Conservation (phyloP, 2,113 vertebrate species). For the Callipepla californica region DNA sequence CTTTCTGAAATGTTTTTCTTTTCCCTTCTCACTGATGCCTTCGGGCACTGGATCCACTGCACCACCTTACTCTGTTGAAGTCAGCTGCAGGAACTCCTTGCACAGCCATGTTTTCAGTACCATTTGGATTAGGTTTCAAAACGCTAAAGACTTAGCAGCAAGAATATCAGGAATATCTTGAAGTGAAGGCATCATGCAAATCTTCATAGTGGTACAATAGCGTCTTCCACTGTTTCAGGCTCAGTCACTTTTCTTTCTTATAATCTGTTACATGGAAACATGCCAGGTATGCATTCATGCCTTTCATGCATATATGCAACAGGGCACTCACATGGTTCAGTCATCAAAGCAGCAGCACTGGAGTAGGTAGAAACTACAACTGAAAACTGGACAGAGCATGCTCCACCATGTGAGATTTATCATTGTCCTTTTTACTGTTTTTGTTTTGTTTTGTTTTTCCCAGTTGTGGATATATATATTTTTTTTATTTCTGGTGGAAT, state of each 20-base stretch:
- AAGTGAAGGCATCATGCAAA: not conserved
- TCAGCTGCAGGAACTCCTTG: not conserved
- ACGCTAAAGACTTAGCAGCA: not conserved
- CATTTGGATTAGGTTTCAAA: not conserved
- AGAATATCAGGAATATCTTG: not conserved
- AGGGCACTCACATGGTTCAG: not conserved
- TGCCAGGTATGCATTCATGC: rapidly evolving
- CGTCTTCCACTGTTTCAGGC: not conserved
- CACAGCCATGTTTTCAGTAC: not conserved
- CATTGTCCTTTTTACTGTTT: not conserved
- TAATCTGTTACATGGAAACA: not conserved
- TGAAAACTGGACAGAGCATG: not conserved
- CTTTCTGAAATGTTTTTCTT: not conserved
- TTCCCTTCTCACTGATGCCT: not conserved
- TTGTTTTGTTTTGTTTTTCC: not conserved
- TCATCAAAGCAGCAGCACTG: not conserved
- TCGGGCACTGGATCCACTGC: not conserved
- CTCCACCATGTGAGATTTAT: not conserved
- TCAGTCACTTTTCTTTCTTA: not conserved
- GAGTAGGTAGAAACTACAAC: not conserved
- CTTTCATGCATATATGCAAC: not conserved
- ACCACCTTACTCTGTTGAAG: not conserved
- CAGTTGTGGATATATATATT: not conserved
- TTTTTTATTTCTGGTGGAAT: not conserved
- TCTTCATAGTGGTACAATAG: not conserved